Percentiles rank a stretch among this genome's conserved stretches.
These are phyloP conservation scores for Hirundo rustica DNA, from an alignment of 2,797 vertebrate genomes.

Conservation along the genomic window DNA sequence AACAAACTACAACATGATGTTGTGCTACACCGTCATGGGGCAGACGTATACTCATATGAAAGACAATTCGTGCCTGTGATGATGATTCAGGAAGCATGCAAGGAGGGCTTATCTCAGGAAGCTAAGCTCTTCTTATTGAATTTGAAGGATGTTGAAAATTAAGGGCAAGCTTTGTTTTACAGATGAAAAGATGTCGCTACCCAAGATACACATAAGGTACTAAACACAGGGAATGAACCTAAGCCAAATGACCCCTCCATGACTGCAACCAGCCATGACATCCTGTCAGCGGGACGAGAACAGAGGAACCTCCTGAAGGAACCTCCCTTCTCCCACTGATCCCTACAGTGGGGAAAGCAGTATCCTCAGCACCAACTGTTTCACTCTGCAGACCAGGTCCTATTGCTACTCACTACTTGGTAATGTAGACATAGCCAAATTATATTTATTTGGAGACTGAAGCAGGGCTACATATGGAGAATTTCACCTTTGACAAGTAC, in stretches of 20 bases:
- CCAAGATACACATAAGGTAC: not conserved
- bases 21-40: not conserved
- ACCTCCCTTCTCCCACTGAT: not conserved
- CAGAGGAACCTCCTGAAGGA: not conserved
- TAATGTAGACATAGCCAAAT: constrained; percentile 35
- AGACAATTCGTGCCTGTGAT: not conserved
- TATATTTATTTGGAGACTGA: constrained; percentile 66
- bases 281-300: not conserved
- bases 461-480: constrained; percentile 61
- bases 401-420: not conserved
- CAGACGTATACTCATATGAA: not conserved
- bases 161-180: not conserved
- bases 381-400: not conserved
- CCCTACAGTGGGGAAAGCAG: not conserved
- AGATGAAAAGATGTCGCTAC: not conserved
- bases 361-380: not conserved
- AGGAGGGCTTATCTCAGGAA: not conserved
- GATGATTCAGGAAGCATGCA: not conserved
- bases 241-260: not conserved
- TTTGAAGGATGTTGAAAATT: not conserved
- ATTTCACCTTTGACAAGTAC: constrained; percentile 70
- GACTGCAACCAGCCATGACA: not conserved
- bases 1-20: not conserved
- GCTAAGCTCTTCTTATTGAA: not conserved
- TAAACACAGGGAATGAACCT: not conserved